phyloP scores from a whole-genome alignment of 2,113 vertebrate genomes.

The Chrysemys picta region DNA sequence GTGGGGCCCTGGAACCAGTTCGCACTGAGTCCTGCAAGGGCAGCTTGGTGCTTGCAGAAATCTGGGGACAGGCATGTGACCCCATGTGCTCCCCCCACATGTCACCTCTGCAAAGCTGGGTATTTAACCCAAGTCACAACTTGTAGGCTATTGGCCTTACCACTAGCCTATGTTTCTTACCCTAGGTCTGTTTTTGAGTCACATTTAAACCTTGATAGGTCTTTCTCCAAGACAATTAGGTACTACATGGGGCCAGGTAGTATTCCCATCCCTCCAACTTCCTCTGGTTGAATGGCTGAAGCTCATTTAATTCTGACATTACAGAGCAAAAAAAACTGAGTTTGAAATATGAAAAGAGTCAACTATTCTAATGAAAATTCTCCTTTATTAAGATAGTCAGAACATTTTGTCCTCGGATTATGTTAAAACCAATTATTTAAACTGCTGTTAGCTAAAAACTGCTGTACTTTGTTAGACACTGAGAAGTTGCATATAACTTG shows the following conservation, averaged over 20 bases:
- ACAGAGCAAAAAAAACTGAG: background rate
- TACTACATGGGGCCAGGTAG: background rate
- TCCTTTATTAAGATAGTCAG: background rate
- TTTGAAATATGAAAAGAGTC: background rate
- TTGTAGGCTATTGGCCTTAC: background rate
- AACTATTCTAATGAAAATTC: background rate
- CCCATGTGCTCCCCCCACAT: too few species aligned
- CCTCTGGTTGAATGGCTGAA: background rate
- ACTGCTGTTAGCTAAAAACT: background rate
- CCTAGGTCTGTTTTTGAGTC: background rate
- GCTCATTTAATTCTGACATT: background rate
- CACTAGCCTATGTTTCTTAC: background rate
- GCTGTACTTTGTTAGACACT: background rate
- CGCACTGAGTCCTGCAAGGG: too few species aligned
- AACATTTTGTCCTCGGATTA: background rate
- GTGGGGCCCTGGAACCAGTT: too few species aligned
- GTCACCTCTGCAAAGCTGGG: background rate
- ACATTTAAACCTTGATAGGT: background rate
- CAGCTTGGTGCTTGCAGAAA: too few species aligned
- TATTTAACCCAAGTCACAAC: background rate
- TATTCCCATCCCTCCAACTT: background rate
- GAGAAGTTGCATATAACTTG: background rate
- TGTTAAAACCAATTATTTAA: background rate
- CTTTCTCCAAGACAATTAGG: background rate
- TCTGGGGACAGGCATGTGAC: too few species aligned